Conservation (phyloP, 2,888 invertebrate genomes). For the Agrotis clavis region DNA sequence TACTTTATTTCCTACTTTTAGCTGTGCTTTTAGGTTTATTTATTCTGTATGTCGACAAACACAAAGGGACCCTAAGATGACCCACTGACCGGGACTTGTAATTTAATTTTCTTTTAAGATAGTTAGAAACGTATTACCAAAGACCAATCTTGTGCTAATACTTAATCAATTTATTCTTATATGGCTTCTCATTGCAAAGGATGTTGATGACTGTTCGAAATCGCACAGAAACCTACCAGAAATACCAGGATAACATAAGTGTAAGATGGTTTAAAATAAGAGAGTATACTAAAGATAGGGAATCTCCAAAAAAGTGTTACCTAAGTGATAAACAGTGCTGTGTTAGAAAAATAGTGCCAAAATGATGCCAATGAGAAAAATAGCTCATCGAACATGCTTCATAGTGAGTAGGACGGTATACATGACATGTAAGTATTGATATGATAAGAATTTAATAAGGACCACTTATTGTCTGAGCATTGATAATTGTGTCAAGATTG, state of each 20-base stretch:
- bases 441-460: constrained; percentile 30
- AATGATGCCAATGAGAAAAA: constrained; percentile 83
- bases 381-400: constrained; percentile 84
- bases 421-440: constrained; percentile 86
- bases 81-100: too few relatives aligned
- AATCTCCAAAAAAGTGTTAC: constrained; percentile 26
- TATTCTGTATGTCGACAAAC: neutral
- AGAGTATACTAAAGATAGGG: neutral
- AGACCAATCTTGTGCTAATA: neutral
- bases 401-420: constrained; percentile 85
- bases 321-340: constrained; percentile 19
- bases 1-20: neutral
- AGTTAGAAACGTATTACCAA: neutral
- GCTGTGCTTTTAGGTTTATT: too few relatives aligned
- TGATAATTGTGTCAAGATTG: constrained; percentile 47
- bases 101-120: neutral
- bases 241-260: constrained; percentile 25
- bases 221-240: neutral
- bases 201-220: neutral
- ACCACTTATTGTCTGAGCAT: constrained; percentile 28
- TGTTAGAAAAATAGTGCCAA: constrained; percentile 43
- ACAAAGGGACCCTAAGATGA: too few relatives aligned
- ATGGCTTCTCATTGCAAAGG: neutral
- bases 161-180: neutral
- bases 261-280: neutral